These are phyloP conservation scores for Dendroctonus ponderosae DNA, from an alignment of 1,140 invertebrate species.

Conservation along the genomic window DNA sequence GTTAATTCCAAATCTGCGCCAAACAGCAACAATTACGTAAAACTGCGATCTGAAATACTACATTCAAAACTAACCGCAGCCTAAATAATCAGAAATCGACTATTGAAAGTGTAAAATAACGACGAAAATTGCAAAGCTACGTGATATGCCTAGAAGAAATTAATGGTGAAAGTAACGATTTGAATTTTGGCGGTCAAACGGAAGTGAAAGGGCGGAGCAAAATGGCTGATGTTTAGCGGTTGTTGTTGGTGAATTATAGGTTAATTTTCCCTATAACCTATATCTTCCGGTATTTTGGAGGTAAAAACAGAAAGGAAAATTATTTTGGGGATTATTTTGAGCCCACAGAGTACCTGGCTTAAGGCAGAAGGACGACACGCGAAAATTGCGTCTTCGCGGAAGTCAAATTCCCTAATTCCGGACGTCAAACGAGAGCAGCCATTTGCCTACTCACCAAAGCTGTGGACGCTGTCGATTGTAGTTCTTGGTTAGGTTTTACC, in stretches of 20 bases:
- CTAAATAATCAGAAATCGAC: too few relatives aligned
- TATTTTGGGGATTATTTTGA: neutral
- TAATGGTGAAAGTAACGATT: neutral
- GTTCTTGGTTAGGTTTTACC: constrained; percentile 46
- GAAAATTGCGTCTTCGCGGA: constrained; percentile 13
- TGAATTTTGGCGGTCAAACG: constrained; percentile 36
- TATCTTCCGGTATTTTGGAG: constrained; percentile 31
- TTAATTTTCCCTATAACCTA: constrained; percentile 47
- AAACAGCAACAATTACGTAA: too few relatives aligned
- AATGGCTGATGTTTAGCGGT: constrained; percentile 43
- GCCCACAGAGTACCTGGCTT: too few relatives aligned
- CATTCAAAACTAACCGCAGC: too few relatives aligned
- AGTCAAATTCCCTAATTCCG: constrained; percentile 22
- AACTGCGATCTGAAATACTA: too few relatives aligned
- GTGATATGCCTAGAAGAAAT: too few relatives aligned
- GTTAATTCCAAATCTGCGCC: too few relatives aligned
- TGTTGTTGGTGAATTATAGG: constrained; percentile 40
- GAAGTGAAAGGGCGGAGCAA: constrained; percentile 30
- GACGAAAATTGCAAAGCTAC: too few relatives aligned
- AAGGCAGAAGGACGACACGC: neutral
- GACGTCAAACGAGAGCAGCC: constrained; percentile 42
- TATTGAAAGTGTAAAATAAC: too few relatives aligned
- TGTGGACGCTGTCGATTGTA: constrained; percentile 45
- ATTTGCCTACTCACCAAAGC: constrained; percentile 42
- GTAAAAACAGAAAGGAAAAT: constrained; percentile 23